Percentiles rank a stretch among this genome's conserved stretches.
Evolutionary conservation across 2,888 invertebrate genomes (phyloP).

Genomic region (Spodoptera littoralis): DNA sequence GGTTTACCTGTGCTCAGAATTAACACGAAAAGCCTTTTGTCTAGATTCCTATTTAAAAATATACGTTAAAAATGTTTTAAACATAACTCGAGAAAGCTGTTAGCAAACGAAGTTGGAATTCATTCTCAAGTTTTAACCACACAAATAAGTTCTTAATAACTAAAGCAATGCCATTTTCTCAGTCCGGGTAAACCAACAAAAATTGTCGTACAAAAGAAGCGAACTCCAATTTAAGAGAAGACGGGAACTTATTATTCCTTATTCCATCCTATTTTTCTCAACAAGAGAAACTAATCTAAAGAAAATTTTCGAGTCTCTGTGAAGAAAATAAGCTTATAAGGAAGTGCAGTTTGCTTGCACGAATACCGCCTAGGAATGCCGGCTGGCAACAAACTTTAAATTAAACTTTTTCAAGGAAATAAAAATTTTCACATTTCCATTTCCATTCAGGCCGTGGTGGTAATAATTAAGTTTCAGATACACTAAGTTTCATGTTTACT

Average conservation of each 20-base stretch:
- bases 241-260: slow-evolving; percentile 85
- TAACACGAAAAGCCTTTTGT: slow-evolving; percentile 49
- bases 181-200: slow-evolving; percentile 64
- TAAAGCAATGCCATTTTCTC: slow-evolving; percentile 68
- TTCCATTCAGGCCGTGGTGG: slow-evolving; percentile 58
- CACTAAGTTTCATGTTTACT: slow-evolving; percentile 58
- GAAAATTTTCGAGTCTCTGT: slow-evolving; percentile 86
- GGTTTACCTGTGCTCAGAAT: slow-evolving; percentile 48
- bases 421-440: slow-evolving; percentile 73
- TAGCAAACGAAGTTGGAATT: slow-evolving; percentile 59
- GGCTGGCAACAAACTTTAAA: slow-evolving; percentile 84
- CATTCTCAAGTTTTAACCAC: slow-evolving; percentile 71
- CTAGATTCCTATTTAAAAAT: slow-evolving; percentile 43
- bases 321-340: slow-evolving; percentile 88
- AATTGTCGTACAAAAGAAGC: slow-evolving; percentile 74
- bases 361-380: slow-evolving; percentile 79
- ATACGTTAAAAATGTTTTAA: slow-evolving; percentile 39
- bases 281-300: slow-evolving; percentile 89
- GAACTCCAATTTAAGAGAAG: slow-evolving; percentile 82
- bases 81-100: slow-evolving; percentile 45
- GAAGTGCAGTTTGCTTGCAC: slow-evolving; percentile 85
- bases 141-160: slow-evolving; percentile 72
- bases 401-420: slow-evolving; percentile 83
- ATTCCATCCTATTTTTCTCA: slow-evolving; percentile 84
- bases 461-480: slow-evolving; percentile 70